A percentile compares a stretch with the other conserved stretches of the same genome.
phyloP scores from a whole-genome alignment of 2,888 invertebrate species.

The Cheilosia impressa region DNA sequence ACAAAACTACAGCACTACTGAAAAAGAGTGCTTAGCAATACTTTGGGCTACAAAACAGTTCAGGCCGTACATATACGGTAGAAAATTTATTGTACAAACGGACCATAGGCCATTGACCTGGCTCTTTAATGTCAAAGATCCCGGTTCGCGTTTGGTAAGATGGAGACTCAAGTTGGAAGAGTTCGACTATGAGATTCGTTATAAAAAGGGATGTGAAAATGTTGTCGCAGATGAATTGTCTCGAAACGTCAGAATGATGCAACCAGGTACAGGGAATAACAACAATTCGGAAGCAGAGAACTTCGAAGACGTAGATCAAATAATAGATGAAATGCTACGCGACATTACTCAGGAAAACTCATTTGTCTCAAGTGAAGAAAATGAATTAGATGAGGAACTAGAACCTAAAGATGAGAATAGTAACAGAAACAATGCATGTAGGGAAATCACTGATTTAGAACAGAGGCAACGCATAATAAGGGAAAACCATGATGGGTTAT shows the following conservation, averaged over 20 bases:
- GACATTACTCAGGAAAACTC: background rate
- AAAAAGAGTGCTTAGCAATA: constrained; percentile 80
- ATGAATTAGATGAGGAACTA: constrained; percentile 14
- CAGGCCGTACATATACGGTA: constrained; percentile 78
- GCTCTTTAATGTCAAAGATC: constrained; percentile 81
- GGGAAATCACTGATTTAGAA: constrained; percentile 26
- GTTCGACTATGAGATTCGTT: constrained; percentile 71
- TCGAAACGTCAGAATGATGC: constrained; percentile 35
- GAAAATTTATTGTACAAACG: constrained; percentile 80
- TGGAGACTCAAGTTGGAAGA: constrained; percentile 80
- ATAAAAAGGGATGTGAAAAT: too few species aligned
- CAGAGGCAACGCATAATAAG: constrained; percentile 35
- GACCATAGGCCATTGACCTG: constrained; percentile 81
- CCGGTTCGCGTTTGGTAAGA: constrained; percentile 79
- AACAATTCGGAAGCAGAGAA: background rate
- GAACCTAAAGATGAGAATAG: background rate
- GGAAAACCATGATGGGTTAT: constrained; percentile 47
- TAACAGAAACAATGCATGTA: constrained; percentile 13
- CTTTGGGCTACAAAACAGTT: constrained; percentile 80
- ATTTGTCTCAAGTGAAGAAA: background rate
- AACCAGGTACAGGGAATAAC: background rate
- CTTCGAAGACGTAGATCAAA: constrained; percentile 3
- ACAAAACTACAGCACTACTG: constrained; percentile 77
- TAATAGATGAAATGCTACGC: background rate
- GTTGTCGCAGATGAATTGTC: constrained; percentile 61